phyloP scores from a whole-genome alignment of 2,888 invertebrate genomes.

The Cordylochernes scorpioides region DNA sequence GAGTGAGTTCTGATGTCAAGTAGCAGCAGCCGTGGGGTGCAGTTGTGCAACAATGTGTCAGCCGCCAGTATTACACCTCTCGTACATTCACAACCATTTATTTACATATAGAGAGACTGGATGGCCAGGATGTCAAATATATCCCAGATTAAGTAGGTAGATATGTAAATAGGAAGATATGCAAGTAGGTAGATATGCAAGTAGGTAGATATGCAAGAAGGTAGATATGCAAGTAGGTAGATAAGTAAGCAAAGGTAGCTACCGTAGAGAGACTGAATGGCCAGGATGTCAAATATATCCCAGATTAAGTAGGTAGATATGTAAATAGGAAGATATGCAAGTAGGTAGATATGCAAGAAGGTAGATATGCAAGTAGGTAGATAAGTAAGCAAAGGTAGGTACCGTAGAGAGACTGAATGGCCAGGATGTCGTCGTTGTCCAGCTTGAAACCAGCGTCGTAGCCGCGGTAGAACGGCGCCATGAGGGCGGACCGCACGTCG shows the following conservation, averaged over 20 bases:
- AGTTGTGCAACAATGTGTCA: too few relatives aligned
- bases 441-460: slow-evolving; percentile 60
- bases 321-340: too few relatives aligned
- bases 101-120: too few relatives aligned
- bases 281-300: slow-evolving; percentile 23
- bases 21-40: too few relatives aligned
- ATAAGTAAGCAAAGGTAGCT: slow-evolving; percentile 20
- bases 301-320: slow-evolving; percentile 1
- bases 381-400: slow-evolving; percentile 20
- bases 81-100: too few relatives aligned
- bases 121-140: slow-evolving; percentile 24
- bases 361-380: background rate
- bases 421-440: slow-evolving; percentile 57
- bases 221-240: background rate
- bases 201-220: too few relatives aligned
- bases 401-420: slow-evolving; percentile 59
- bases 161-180: too few relatives aligned
- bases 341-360: too few relatives aligned
- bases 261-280: slow-evolving; percentile 30
- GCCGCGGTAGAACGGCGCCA: slow-evolving; percentile 91
- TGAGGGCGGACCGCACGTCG: slow-evolving; percentile 59
- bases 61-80: too few relatives aligned
- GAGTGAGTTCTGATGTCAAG: too few relatives aligned
- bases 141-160: slow-evolving; percentile 1
- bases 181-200: too few relatives aligned